These are phyloP conservation scores for Tupaia tana DNA, from an alignment of 2,113 vertebrate species.

Conservation along the genomic window DNA sequence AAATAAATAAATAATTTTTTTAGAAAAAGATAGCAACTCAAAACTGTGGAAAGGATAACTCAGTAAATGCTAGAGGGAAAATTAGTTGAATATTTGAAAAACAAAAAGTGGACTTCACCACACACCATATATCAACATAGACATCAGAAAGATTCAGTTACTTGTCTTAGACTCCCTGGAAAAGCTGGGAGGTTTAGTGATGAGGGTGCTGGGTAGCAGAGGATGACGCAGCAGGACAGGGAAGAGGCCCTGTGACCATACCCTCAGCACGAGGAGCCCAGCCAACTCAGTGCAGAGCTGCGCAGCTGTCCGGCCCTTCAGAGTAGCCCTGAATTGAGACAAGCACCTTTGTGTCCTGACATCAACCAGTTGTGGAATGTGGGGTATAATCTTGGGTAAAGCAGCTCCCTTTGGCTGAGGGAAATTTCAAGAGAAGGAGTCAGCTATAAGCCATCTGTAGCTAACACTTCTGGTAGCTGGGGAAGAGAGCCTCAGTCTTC, in stretches of 20 bases:
- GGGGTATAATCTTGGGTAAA: not conserved
- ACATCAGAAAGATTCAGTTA: not conserved
- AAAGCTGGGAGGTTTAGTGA: not conserved
- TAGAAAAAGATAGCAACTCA: not conserved
- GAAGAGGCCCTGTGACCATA: not conserved
- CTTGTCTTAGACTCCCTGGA: not conserved
- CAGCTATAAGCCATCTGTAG: not conserved
- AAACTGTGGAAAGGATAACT: not conserved
- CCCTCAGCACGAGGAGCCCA: not conserved
- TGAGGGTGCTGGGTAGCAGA: not conserved
- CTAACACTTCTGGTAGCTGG: not conserved
- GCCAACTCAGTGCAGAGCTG: not conserved
- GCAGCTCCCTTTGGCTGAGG: not conserved
- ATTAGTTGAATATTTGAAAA: not conserved
- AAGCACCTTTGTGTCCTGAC: not conserved
- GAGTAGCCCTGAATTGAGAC: not conserved
- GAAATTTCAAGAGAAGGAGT: not conserved
- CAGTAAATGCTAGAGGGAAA: not conserved
- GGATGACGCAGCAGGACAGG: too few relatives aligned
- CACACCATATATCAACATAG: not conserved
- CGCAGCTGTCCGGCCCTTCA: not conserved
- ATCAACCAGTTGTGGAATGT: not conserved
- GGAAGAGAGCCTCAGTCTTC: not conserved
- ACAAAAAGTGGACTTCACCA: not conserved
- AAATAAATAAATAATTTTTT: too few relatives aligned